Evolutionary conservation across 2,113 vertebrate species (phyloP).

Genomic region (Vulpes vulpes): DNA sequence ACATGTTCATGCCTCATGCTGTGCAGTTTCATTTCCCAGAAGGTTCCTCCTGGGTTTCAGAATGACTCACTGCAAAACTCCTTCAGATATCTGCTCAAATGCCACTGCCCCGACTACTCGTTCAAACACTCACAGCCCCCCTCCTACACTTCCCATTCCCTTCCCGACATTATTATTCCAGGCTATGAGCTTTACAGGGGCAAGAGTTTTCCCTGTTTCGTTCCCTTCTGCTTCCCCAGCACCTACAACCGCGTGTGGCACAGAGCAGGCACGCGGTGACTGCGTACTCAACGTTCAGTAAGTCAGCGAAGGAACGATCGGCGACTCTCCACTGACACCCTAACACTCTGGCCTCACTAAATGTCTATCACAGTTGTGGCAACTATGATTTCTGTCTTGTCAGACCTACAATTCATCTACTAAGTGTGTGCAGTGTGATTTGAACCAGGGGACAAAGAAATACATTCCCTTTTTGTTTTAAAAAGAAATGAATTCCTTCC

Average conservation of each 20-base stretch:
- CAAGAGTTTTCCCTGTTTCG: not conserved
- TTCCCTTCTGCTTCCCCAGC: not conserved
- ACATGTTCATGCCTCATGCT: not conserved
- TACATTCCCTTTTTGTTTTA: not conserved
- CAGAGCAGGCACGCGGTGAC: not conserved
- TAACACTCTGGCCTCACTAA: not conserved
- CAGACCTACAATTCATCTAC: not conserved
- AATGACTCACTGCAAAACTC: not conserved
- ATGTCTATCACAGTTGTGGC: not conserved
- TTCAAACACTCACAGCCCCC: not conserved
- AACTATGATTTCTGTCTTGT: not conserved
- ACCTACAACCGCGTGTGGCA: not conserved
- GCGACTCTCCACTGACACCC: not conserved
- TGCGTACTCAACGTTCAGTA: not conserved
- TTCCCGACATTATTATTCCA: not conserved
- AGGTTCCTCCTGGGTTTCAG: not conserved
- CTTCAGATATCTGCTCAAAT: not conserved
- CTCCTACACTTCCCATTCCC: not conserved
- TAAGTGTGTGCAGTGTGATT: not conserved
- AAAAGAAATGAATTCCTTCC: not conserved
- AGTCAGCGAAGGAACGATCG: not conserved
- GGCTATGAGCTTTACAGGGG: not conserved
- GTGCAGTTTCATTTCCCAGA: not conserved
- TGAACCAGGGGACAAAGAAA: not conserved
- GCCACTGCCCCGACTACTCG: not conserved